Evolutionary conservation across 2,113 vertebrate species (phyloP).

Genomic region (Andinoacara biseriatus): DNA sequence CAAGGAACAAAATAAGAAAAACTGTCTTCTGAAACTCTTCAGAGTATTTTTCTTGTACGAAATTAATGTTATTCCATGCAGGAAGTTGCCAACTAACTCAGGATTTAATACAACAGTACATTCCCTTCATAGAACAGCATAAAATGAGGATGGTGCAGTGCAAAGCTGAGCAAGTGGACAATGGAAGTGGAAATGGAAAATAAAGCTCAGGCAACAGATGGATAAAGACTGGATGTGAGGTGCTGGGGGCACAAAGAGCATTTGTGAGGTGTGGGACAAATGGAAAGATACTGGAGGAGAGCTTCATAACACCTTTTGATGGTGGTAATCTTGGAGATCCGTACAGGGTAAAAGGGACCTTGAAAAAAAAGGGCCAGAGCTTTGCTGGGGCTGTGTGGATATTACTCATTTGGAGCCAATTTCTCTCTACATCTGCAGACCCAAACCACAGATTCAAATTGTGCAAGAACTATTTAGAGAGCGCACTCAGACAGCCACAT

Average conservation of each 20-base stretch:
- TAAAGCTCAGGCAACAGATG: not conserved
- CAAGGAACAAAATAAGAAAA: not conserved
- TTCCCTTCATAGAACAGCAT: not conserved
- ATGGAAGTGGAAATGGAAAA: fast-evolving
- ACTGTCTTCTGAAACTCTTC: not conserved
- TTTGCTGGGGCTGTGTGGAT: not conserved
- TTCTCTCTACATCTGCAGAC: not conserved
- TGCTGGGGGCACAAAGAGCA: not conserved
- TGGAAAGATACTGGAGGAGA: not conserved
- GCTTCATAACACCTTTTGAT: not conserved
- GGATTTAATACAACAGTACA: not conserved
- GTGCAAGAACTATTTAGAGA: not conserved
- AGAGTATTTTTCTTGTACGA: not conserved
- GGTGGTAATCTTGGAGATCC: not conserved
- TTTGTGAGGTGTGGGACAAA: not conserved
- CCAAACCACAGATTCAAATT: not conserved
- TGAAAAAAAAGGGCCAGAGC: not conserved
- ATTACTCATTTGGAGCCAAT: not conserved
- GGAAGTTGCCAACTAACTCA: not conserved
- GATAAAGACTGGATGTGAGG: not conserved
- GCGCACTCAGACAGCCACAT: not conserved
- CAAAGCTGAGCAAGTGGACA: not conserved
- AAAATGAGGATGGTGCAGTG: fast-evolving
- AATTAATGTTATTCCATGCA: not conserved
- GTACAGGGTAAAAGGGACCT: not conserved